Evolutionary conservation across 2,888 invertebrate genomes (phyloP), one percentile per base, ranked within the genome.

Genomic region (Anagyrus pseudococci): DNA sequence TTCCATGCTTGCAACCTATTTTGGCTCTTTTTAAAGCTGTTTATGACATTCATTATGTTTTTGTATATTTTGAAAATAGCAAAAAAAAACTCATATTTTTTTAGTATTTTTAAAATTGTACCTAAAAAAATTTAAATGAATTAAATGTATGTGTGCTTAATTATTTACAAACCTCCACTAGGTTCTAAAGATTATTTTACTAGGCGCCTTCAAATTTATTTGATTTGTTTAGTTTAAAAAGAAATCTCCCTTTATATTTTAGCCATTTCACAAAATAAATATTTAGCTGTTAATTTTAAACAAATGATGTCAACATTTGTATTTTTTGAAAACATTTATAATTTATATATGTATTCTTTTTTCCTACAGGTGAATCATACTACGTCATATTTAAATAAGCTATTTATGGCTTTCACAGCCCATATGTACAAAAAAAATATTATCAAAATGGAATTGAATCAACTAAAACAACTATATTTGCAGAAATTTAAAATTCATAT

Each of bases 291-390:
- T n/a, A n/a, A n/a, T n/a, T n/a, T 37, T 2, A 37, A 23, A 23
- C 2, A 25, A 26, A 41, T 8, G 8, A 8, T 49, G 25, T 25
- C 33, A 37, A 43, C 4, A 17, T 43, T 43, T 33, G 4, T 6
- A 22, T 4, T 15, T 52, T 6, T n/a, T 29, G 2, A 26, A 29
- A 20, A 15, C 20, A 29, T 8, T 29, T 19, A 8, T 50, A 4
- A 29, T 13, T 19, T 46, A 40, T 29, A 53, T 26, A 4, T n/a
- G 2, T 48, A n/a, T 29, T 8, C n/a, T 58, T 48, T 47, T 29
- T 58, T 15, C 52, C 1, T 66, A 62, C 46, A 66, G 66, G 60
- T 62, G 50, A 62, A 57, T 60, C 49, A 41, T 53, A 47, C 25
- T 26, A 8, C 47, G 47, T 62, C 49, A 4, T 52, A 62, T 62